phyloP scores from a whole-genome alignment of 2,113 vertebrate species.

The Ifrita kowaldi region DNA sequence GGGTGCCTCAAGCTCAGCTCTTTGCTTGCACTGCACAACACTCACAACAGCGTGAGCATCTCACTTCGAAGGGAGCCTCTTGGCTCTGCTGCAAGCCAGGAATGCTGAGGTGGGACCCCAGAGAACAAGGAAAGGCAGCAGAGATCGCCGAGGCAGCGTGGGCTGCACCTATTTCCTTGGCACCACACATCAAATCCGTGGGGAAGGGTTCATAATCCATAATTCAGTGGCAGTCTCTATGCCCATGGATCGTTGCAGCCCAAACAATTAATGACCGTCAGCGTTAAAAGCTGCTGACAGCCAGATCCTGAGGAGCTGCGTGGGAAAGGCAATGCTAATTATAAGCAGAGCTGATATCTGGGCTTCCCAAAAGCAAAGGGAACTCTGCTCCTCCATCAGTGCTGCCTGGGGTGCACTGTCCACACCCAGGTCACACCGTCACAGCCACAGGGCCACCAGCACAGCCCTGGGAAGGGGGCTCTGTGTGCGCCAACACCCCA shows the following conservation, averaged over 20 bases:
- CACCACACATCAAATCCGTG: rapidly evolving
- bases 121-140: neutral
- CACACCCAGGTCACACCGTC: neutral
- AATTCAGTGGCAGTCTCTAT: neutral
- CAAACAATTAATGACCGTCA: neutral
- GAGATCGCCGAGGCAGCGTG: rapidly evolving
- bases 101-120: neutral
- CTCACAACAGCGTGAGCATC: neutral
- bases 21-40: neutral
- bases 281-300: neutral
- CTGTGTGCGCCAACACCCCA: rapidly evolving
- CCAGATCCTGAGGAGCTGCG: neutral
- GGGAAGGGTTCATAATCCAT: neutral
- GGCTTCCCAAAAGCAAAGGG: neutral
- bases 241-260: neutral
- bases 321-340: neutral
- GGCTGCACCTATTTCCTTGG: neutral
- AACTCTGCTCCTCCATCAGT: neutral
- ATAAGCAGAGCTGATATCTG: neutral
- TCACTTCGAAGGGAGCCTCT: neutral
- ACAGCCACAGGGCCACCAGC: neutral
- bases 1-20: neutral
- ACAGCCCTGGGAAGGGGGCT: neutral
- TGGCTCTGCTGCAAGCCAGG: neutral
- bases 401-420: neutral